Evolutionary conservation across 2,888 invertebrate species (phyloP), one percentile per base, ranked within the genome.

Genomic region (Harpalus rufipes): DNA sequence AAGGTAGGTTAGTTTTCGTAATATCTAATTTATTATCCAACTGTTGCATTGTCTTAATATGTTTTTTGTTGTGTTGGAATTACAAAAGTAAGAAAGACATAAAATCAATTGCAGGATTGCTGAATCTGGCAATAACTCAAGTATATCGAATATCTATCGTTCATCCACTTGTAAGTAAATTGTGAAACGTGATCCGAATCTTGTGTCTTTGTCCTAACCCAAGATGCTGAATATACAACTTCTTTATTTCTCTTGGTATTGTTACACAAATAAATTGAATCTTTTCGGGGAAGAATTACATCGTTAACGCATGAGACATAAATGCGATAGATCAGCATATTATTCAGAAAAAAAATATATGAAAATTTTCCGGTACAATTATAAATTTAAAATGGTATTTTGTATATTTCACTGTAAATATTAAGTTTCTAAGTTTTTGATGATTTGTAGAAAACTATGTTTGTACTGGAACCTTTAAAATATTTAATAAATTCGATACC

Each of bases 121-220:
- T 44, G 72, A 74, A 74, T 74, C 72, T 74, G 16, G 41, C 44
- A 25, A 12, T 14, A 39, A 74, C 44, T 74, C 72, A 44, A 44
- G 72, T 44, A 12, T 74, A 41, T 74, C 72, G 16, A 74, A 74
- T 74, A 18, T 74, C 72, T 68, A n/a, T 6, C 10, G 44, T 74
- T 74, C 44, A 74, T 14, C 21, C 44, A 44, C 72, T 74, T 21
- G 72, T 74, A 74, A 74, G 72, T 74, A 74, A 74, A 74, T 74
- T 74, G 44, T 74, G 72, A 21, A 74, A 74, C 72, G 44, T 74
- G 72, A 74, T 74, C 41, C 41, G 72, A 41, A 74, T 74, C 32
- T 32, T 10, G 10, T 44, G 10, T 44, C 72, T 74, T 18, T 25
- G 68, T 68, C 14, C 25, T 14, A 51, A 74, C 14, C 25, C 39